Evolutionary conservation across 2,797 vertebrate species (phyloP).

Genomic region (Pipistrellus nathusii): DNA sequence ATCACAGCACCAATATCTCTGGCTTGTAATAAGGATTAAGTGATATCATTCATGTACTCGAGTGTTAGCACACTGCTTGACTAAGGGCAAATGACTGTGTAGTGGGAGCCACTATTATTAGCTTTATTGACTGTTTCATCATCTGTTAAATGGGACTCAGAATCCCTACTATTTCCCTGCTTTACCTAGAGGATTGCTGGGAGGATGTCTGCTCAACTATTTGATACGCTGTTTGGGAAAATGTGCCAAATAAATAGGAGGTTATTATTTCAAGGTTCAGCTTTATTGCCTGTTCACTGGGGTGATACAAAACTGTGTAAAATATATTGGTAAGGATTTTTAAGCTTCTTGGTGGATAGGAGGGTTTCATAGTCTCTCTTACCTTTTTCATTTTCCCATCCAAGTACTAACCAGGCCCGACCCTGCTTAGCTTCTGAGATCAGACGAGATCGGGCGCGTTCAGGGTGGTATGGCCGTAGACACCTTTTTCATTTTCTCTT

Average conservation of each 20-base stretch:
- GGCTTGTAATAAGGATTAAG: neutral
- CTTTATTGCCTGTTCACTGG: neutral
- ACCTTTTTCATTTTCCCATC: neutral
- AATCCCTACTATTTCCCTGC: neutral
- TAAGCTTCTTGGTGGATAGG: neutral
- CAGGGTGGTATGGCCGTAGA: no score
- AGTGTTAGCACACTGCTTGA: neutral
- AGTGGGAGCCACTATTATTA: neutral
- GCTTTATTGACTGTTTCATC: neutral
- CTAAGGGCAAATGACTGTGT: neutral
- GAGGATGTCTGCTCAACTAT: neutral
- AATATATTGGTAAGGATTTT: neutral
- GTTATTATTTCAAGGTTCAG: conserved; percentile 50
- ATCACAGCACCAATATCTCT: neutral
- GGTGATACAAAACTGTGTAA: neutral
- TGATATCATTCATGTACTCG: neutral
- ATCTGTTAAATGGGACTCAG: conserved; percentile 47
- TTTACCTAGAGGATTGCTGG: conserved; percentile 35
- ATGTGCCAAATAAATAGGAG: conserved; percentile 14
- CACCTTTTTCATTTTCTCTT: neutral
- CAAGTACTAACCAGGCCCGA: no score
- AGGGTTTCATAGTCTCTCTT: neutral
- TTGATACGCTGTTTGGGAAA: conserved; percentile 4
- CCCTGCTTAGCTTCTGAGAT: no score
- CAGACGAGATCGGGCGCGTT: no score